Conservation (phyloP, 2,113 vertebrate genomes). For the Rattus norvegicus region GRCr8 NC_086023.1:22452001-22452500, state of each 20-base stretch:
- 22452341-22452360: not conserved
- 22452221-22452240: not conserved
- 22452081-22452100: not conserved
- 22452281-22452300: no score
- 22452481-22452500: not conserved
- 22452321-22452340: no score
- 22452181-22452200: not conserved
- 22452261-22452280: not conserved
- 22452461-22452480: rapidly evolving
- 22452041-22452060: not conserved
- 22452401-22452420: rapidly evolving
- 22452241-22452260: not conserved
- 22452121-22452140: not conserved
- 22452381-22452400: not conserved
- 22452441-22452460: not conserved
- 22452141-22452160: not conserved
- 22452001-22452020: not conserved
- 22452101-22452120: not conserved
- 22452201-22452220: not conserved
- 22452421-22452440: not conserved
- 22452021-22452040: not conserved
- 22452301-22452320: no score
- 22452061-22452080: not conserved
- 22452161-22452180: not conserved
- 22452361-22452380: not conserved